Conservation (phyloP, 2,113 vertebrate species). For the Gallinago undulata region DNA sequence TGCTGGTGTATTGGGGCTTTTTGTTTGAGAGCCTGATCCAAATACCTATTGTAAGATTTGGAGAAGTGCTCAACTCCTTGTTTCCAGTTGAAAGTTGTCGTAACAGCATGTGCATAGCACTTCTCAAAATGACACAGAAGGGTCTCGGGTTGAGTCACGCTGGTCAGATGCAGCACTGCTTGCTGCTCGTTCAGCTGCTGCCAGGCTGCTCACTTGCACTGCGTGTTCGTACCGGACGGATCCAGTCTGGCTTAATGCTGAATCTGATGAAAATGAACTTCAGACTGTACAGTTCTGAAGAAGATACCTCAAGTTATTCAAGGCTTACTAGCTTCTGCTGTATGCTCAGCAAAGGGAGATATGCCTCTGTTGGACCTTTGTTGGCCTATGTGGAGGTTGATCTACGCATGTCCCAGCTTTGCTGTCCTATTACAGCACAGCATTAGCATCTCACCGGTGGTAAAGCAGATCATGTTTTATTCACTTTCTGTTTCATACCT, state of each 20-base stretch:
- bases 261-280: not conserved
- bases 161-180: rapidly evolving
- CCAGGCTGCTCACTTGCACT: not conserved
- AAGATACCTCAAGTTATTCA: not conserved
- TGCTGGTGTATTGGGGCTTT: not conserved
- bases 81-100: conserved; percentile 18
- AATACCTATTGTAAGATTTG: not conserved
- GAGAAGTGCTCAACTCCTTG: conserved; percentile 40
- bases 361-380: not conserved
- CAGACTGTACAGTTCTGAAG: not conserved
- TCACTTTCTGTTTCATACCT: not conserved
- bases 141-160: not conserved
- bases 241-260: not conserved
- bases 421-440: not conserved
- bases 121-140: not conserved
- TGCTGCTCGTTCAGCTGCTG: not conserved
- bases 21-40: not conserved
- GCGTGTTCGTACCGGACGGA: rapidly evolving
- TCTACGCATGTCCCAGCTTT: not conserved
- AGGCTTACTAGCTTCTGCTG: rapidly evolving
- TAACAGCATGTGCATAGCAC: not conserved
- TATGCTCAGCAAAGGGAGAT: not conserved
- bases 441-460: rapidly evolving
- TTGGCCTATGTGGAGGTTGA: not conserved
- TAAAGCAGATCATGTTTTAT: not conserved